Evolutionary conservation across 2,113 vertebrate species (phyloP), one percentile per base, ranked within the genome.

Genomic region (Aphelocoma coerulescens): DNA sequence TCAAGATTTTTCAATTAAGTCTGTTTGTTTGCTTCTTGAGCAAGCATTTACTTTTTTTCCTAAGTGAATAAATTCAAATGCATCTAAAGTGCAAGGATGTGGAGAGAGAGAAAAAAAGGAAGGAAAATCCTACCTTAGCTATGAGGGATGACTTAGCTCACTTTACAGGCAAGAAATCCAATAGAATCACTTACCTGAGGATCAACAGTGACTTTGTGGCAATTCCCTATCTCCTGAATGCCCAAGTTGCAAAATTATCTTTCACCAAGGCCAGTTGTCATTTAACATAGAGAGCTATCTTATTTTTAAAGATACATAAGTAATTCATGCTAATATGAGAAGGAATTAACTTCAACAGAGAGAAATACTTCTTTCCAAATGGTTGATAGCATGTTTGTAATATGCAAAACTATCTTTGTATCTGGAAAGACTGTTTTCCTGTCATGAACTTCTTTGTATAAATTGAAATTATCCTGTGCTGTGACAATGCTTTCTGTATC

Each of bases 341-440:
- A 83, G 49, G 46, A 87, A 84, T 91, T 80, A 63, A 57, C 22
- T 93, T 86, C 46, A 69, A 7, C n/a, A 35, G 27, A 37, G 51
- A 65, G 85, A 94, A 96, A 94, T 48, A 55, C 78, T 89, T 62
- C 44, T 28, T 95, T 93, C 52, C 30, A 93, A 94, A 74, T 44
- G 35, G 54, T 46, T 55, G 61, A 91, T 96, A 94, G 24, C 62
- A 76, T 7, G 10, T 85, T 88, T 83, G 46, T 44, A 44, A 49
- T 63, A 27, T 73, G 11, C 52, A 55, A 52, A 91, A 35, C 37
- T 41, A 10, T 51, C 37, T 51, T 66, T 79, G 7, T 52, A 19
- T 61, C 32, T 76, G 39, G 27, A 77, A 85, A 69, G 35, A 41
- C 21, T 71, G 5, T 83, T 77, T 91, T 61, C 52, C 26, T 92